A percentile compares a stretch with the other conserved stretches of the same genome.
phyloP scores from a whole-genome alignment of 2,113 vertebrate genomes.

The Neogale vison region DNA sequence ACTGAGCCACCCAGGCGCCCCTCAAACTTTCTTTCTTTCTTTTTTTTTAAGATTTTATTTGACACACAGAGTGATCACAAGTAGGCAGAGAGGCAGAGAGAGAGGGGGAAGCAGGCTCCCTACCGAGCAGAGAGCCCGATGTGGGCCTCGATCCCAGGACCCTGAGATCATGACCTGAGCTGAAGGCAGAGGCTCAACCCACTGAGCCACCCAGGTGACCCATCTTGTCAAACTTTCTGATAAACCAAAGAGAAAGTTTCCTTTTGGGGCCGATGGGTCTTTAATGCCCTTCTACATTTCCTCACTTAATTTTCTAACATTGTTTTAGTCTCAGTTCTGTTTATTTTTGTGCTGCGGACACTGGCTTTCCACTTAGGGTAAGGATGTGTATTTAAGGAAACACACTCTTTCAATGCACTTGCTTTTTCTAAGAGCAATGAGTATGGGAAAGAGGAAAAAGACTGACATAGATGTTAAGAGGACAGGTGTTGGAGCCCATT shows the following conservation, averaged over 20 bases:
- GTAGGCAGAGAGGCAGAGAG: too few species aligned
- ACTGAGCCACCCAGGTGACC: too few species aligned
- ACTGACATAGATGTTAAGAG: not conserved
- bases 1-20: too few species aligned
- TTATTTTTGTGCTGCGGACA: not conserved
- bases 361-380: not conserved
- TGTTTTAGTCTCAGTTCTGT: not conserved
- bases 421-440: not conserved
- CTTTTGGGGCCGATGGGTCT: not conserved
- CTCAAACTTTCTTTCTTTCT: not conserved
- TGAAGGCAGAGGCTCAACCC: too few species aligned
- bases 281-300: not conserved
- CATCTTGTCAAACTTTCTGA: not conserved
- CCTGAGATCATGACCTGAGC: too few species aligned
- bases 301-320: not conserved
- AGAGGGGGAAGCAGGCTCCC: too few species aligned
- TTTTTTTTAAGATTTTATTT: too few species aligned
- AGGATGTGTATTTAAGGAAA: not conserved
- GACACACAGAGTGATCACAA: too few species aligned
- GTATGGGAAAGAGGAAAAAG: not conserved
- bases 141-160: too few species aligned
- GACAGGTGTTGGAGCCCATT: not conserved
- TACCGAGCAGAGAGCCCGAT: too few species aligned
- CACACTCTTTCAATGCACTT: not conserved
- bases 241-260: slow-evolving; percentile 12